phyloP scores from a whole-genome alignment of 2,113 vertebrate genomes.

The Paracanthobrama guichenoti region DNA sequence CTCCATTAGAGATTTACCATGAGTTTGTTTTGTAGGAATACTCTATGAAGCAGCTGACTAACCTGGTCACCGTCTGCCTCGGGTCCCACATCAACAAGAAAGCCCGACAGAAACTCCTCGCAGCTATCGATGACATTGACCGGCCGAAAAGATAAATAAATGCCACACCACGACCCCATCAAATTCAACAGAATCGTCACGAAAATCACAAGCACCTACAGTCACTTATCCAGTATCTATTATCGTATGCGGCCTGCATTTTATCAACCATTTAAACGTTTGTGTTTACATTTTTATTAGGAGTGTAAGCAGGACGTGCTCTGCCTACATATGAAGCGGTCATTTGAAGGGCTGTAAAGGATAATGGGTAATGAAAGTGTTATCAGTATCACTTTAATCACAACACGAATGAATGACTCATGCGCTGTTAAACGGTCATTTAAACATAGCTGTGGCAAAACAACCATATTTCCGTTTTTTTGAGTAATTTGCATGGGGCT shows the following conservation, averaged over 20 bases:
- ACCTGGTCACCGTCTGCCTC: conserved; percentile 95
- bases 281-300: conserved; percentile 42
- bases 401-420: conserved; percentile 6
- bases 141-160: conserved; percentile 90
- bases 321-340: background rate
- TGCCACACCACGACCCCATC: conserved; percentile 30
- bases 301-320: conserved; percentile 15
- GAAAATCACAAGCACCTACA: conserved; percentile 24
- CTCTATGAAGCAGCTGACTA: conserved; percentile 95
- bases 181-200: conserved; percentile 42
- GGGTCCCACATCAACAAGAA: conserved; percentile 99
- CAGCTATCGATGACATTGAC: conserved; percentile 95
- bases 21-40: conserved; percentile 84
- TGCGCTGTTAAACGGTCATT: background rate
- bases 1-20: background rate
- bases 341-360: conserved; percentile 1
- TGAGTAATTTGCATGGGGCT: background rate
- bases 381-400: conserved; percentile 19
- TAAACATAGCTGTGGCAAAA: background rate
- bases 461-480: conserved; percentile 6
- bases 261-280: background rate
- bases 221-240: conserved; percentile 15
- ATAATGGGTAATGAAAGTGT: conserved; percentile 12
- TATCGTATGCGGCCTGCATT: conserved; percentile 59
- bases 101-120: conserved; percentile 92